Conservation (phyloP, 1,140 invertebrate genomes). For the Odontomachus brunneus region DNA sequence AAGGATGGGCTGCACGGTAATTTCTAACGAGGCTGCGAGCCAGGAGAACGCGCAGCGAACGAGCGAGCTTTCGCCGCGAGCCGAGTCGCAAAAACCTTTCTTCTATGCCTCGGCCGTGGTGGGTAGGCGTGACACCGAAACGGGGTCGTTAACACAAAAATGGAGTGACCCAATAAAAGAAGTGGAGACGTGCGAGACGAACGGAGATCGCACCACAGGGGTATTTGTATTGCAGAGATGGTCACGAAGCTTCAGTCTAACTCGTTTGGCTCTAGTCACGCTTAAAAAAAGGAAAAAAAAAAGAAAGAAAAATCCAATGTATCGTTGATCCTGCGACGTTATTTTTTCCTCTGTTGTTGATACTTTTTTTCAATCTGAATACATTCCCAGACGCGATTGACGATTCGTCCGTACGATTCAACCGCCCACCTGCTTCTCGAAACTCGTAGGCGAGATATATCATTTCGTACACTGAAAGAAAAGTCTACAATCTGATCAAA, state of each 20-base stretch:
- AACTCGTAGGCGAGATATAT: background rate
- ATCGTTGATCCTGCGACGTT: background rate
- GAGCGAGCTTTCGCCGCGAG: conserved; percentile 50
- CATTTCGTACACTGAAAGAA: too few species aligned
- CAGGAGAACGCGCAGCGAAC: too few species aligned
- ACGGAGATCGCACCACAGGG: background rate
- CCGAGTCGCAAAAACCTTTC: conserved; percentile 68
- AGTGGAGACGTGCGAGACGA: conserved; percentile 41
- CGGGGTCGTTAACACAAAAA: conserved; percentile 73
- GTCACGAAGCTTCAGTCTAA: background rate
- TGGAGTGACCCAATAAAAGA: conserved; percentile 62
- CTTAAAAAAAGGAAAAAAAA: background rate
- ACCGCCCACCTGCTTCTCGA: background rate
- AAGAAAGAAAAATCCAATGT: background rate
- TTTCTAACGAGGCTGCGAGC: conserved; percentile 70
- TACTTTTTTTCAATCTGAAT: background rate
- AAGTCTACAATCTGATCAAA: too few species aligned
- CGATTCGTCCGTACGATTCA: background rate
- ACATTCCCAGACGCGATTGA: conserved; percentile 5
- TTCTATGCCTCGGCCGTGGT: conserved; percentile 18
- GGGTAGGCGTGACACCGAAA: conserved; percentile 69
- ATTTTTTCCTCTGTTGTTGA: background rate
- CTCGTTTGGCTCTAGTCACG: background rate
- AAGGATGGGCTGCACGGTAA: conserved; percentile 67
- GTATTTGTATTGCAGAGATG: conserved; percentile 29